Evolutionary conservation across 2,797 vertebrate genomes (phyloP).

Genomic region (Rhynchotus rufescens): DNA sequence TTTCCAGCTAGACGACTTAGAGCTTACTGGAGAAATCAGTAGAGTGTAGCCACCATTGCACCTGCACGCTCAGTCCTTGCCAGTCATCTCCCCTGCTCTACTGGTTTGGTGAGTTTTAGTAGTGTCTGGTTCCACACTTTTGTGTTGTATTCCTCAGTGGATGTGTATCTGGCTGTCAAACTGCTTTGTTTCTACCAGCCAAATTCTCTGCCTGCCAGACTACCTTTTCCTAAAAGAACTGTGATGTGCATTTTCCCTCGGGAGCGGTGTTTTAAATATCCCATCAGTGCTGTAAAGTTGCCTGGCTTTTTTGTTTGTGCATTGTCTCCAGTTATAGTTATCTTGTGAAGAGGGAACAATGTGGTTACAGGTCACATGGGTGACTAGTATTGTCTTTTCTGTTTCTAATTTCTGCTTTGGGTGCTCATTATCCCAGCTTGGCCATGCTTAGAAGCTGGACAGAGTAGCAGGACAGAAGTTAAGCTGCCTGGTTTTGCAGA

Average conservation of each 20-base stretch:
- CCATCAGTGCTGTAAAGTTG: neutral
- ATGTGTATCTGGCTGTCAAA: neutral
- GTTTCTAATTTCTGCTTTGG: neutral
- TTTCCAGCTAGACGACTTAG: neutral
- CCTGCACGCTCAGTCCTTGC: neutral
- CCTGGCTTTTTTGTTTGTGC: neutral
- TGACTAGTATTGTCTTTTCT: neutral
- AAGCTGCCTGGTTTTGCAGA: neutral
- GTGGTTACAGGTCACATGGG: neutral
- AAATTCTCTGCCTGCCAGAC: neutral
- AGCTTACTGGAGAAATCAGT: neutral
- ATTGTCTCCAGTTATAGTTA: neutral
- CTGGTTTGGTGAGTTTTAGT: neutral
- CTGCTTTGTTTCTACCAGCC: neutral
- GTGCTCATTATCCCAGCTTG: neutral
- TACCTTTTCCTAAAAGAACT: neutral
- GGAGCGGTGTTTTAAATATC: neutral
- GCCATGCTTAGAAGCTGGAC: conserved; percentile 7
- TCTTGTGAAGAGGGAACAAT: neutral
- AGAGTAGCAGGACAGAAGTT: neutral
- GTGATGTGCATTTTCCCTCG: neutral
- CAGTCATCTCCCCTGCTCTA: neutral
- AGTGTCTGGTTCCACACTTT: neutral
- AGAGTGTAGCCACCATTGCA: neutral
- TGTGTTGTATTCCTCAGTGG: neutral